A percentile compares a stretch with the other conserved stretches of the same genome.
Conservation (phyloP, 2,888 invertebrate species). For the Monochamus alternatus region DNA sequence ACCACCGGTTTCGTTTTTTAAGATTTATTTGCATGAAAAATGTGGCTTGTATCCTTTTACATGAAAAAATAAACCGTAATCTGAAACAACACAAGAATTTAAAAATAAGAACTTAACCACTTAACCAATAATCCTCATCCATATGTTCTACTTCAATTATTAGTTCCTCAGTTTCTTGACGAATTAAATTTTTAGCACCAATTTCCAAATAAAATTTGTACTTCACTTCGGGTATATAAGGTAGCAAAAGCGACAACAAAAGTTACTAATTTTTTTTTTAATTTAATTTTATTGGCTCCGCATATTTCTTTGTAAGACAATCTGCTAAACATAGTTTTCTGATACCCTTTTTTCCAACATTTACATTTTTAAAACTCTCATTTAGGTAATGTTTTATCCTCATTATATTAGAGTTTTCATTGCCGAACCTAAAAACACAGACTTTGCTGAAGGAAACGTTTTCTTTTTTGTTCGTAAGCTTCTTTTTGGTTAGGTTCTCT, state of each 20-base stretch:
- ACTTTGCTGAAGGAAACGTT: slow-evolving; percentile 44
- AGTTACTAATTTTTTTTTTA: neutral
- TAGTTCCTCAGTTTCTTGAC: slow-evolving; percentile 33
- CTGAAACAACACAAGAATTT: slow-evolving; percentile 5
- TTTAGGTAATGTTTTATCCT: slow-evolving; percentile 24
- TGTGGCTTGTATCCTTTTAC: slow-evolving; percentile 1
- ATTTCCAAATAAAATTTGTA: slow-evolving; percentile 30
- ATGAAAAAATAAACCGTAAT: neutral
- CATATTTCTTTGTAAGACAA: neutral
- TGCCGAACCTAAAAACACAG: slow-evolving; percentile 39
- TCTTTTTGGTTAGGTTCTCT: slow-evolving; percentile 27
- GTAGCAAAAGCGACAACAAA: neutral
- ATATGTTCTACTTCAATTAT: slow-evolving; percentile 34
- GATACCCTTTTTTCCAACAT: neutral
- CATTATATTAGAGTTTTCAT: slow-evolving; percentile 40
- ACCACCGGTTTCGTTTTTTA: too few species aligned
- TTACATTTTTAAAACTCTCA: slow-evolving; percentile 34
- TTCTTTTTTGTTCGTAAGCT: slow-evolving; percentile 37
- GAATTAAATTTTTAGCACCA: slow-evolving; percentile 31
- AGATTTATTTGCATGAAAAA: neutral
- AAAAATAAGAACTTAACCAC: slow-evolving; percentile 3
- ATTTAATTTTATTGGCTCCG: neutral
- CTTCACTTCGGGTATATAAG: slow-evolving; percentile 8
- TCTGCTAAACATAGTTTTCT: slow-evolving; percentile 14
- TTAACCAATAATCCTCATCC: slow-evolving; percentile 22